phyloP scores from a whole-genome alignment of 2,113 vertebrate genomes.

The Podiceps cristatus region DNA sequence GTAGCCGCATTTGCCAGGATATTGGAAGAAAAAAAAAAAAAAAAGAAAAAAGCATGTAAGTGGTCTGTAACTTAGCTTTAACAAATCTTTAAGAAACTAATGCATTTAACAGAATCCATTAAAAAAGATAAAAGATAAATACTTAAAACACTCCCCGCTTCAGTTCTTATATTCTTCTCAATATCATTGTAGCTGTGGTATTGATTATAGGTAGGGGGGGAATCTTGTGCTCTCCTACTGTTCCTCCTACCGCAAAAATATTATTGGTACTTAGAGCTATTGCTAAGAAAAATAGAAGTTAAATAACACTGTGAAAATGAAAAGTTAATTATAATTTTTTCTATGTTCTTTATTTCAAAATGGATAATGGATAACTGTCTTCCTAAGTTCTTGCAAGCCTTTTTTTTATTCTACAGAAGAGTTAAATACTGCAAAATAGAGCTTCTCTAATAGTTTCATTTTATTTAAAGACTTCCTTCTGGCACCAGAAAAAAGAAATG shows the following conservation, averaged over 20 bases:
- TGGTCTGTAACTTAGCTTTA: background rate
- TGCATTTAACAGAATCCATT: background rate
- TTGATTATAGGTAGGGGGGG: background rate
- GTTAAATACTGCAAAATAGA: background rate
- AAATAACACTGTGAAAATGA: background rate
- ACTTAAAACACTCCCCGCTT: background rate
- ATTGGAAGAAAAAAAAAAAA: background rate
- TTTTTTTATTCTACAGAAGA: background rate
- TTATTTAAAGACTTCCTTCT: constrained; percentile 17
- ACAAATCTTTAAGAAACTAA: background rate
- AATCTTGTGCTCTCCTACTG: background rate
- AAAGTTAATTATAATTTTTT: background rate
- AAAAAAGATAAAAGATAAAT: background rate
- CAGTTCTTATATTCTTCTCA: background rate
- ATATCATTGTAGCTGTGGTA: background rate
- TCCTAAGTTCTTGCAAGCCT: background rate
- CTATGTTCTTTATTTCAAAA: background rate
- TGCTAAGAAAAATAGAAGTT: background rate
- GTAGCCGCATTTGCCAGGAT: background rate
- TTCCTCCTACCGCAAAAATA: background rate
- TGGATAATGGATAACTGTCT: background rate
- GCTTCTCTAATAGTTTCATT: background rate
- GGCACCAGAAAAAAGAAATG: background rate
- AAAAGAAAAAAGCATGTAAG: background rate
- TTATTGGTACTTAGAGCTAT: background rate